These are phyloP conservation scores for Ciconia maguari DNA, from an alignment of 2,113 vertebrate species.

Conservation along the genomic window DNA sequence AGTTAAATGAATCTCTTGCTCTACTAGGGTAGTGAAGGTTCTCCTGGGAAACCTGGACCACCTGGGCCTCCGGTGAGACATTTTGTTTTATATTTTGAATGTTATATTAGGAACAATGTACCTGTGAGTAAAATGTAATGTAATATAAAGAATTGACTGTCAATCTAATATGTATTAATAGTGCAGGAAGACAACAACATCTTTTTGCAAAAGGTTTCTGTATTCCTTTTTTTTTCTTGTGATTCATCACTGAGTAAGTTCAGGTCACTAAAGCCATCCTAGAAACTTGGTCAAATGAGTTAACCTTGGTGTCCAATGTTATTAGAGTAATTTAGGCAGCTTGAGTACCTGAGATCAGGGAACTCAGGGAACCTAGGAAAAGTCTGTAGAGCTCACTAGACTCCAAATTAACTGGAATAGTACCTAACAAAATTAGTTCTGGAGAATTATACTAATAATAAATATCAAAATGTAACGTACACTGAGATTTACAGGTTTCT, in stretches of 20 bases:
- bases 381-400: background rate
- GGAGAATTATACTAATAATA: background rate
- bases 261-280: background rate
- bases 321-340: background rate
- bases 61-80: slow-evolving; percentile 81
- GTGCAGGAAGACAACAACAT: background rate
- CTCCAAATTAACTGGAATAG: background rate
- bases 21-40: slow-evolving; percentile 88
- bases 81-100: background rate
- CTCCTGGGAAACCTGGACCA: slow-evolving; percentile 85
- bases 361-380: background rate
- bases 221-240: background rate
- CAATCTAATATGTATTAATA: background rate
- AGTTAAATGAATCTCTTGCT: slow-evolving; percentile 26
- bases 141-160: background rate
- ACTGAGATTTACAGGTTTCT: background rate
- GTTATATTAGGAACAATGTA: background rate
- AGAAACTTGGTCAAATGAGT: background rate
- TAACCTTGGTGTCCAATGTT: background rate
- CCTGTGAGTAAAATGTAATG: background rate
- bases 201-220: background rate
- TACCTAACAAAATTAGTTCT: background rate
- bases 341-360: background rate
- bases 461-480: background rate
- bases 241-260: background rate